A percentile compares a stretch with the other conserved stretches of the same genome.
These are phyloP conservation scores for Fabriciana adippe DNA, from an alignment of 2,888 invertebrate genomes.

Conservation along the genomic window DNA sequence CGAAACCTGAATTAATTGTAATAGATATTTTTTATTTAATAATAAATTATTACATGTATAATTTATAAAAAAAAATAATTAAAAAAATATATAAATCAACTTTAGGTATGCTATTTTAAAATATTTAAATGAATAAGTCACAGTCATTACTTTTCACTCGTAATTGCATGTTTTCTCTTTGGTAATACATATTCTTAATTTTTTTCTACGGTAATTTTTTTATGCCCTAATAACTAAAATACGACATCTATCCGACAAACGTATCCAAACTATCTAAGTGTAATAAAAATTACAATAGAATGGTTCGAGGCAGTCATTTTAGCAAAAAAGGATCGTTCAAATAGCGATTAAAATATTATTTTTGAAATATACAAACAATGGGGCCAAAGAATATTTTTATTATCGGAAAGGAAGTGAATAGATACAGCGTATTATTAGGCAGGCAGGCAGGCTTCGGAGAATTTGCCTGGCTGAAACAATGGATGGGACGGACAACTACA, in stretches of 20 bases:
- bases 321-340: slow-evolving; percentile 58
- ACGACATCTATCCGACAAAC: slow-evolving; percentile 44
- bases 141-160: no score
- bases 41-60: no score
- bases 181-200: neutral
- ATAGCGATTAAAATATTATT: slow-evolving; percentile 76
- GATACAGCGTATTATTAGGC: slow-evolving; percentile 64
- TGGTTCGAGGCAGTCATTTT: slow-evolving; percentile 47
- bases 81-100: no score
- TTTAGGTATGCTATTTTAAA: no score
- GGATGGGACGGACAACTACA: slow-evolving; percentile 47
- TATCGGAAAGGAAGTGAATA: slow-evolving; percentile 77
- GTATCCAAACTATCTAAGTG: slow-evolving; percentile 53
- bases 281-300: slow-evolving; percentile 68
- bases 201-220: slow-evolving; percentile 19
- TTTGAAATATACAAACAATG: slow-evolving; percentile 69
- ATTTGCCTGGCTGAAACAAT: slow-evolving; percentile 69
- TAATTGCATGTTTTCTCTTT: neutral
- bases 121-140: no score
- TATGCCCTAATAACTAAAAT: slow-evolving; percentile 33
- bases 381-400: slow-evolving; percentile 62
- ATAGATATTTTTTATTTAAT: no score
- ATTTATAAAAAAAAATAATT: no score
- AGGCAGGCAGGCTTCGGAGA: slow-evolving; percentile 60
- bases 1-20: no score